Evolutionary conservation across 2,113 vertebrate genomes (phyloP).

Genomic region (Actinemys pallida): DNA sequence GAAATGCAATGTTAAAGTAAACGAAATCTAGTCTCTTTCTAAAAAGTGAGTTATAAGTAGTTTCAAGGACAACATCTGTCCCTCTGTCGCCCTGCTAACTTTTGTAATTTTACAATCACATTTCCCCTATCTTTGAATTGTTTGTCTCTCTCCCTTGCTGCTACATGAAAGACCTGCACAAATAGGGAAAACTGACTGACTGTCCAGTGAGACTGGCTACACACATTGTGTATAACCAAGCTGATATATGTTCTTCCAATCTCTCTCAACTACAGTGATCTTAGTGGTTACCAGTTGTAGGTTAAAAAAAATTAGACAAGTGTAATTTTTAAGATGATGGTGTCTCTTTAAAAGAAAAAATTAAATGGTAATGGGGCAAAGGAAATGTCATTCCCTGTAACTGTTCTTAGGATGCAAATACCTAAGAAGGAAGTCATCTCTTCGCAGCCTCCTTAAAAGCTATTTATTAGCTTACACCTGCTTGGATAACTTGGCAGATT

Average conservation of each 20-base stretch:
- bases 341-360: slow-evolving; percentile 12
- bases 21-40: neutral
- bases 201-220: neutral
- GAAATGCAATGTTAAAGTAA: neutral
- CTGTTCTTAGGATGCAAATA: slow-evolving; percentile 32
- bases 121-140: neutral
- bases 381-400: slow-evolving; percentile 27
- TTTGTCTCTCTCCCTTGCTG: neutral
- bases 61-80: neutral
- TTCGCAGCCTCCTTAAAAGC: neutral
- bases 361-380: neutral
- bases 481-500: slow-evolving; percentile 22
- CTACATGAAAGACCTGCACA: neutral
- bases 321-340: neutral
- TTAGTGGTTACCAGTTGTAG: neutral
- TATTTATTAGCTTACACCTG: slow-evolving; percentile 9
- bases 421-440: slow-evolving; percentile 5
- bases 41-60: neutral
- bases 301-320: neutral
- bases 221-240: neutral
- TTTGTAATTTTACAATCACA: neutral
- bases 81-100: neutral
- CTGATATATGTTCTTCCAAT: neutral
- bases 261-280: neutral
- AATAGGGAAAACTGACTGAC: neutral